Evolutionary conservation across 2,113 vertebrate species (phyloP).

Genomic region (Nothobranchius kuhntae): DNA sequence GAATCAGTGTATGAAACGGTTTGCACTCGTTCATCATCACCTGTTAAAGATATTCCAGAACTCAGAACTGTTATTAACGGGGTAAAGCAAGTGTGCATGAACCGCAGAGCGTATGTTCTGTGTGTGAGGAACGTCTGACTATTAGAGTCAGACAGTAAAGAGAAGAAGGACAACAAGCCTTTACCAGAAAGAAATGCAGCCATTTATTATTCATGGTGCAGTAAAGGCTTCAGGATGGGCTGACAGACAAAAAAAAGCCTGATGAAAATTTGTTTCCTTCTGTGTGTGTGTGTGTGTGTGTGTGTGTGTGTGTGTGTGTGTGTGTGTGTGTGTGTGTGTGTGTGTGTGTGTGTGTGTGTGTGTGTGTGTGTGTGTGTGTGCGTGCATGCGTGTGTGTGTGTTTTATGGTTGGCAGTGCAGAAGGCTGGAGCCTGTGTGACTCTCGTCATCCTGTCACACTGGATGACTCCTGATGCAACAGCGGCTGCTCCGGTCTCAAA

Average conservation of each 20-base stretch:
- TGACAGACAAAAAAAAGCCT: constrained; percentile 19
- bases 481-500: constrained; percentile 40
- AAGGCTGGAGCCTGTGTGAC: constrained; percentile 34
- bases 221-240: constrained; percentile 2
- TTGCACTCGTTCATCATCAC: too few species aligned
- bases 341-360: background rate
- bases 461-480: constrained; percentile 53
- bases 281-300: background rate
- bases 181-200: background rate
- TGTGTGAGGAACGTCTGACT: too few species aligned
- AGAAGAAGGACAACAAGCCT: background rate
- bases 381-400: background rate
- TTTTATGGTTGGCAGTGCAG: constrained; percentile 17
- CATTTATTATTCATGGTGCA: constrained; percentile 34
- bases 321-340: background rate
- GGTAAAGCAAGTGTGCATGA: too few species aligned
- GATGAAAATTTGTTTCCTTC: constrained; percentile 34
- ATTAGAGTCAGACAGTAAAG: background rate
- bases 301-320: background rate
- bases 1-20: too few species aligned
- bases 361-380: background rate
- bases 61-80: too few species aligned
- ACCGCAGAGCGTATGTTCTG: too few species aligned
- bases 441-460: constrained; percentile 52
- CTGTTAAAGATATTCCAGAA: too few species aligned